Conservation (phyloP, 1,140 invertebrate species). For the Rhynchophorus ferrugineus region DNA sequence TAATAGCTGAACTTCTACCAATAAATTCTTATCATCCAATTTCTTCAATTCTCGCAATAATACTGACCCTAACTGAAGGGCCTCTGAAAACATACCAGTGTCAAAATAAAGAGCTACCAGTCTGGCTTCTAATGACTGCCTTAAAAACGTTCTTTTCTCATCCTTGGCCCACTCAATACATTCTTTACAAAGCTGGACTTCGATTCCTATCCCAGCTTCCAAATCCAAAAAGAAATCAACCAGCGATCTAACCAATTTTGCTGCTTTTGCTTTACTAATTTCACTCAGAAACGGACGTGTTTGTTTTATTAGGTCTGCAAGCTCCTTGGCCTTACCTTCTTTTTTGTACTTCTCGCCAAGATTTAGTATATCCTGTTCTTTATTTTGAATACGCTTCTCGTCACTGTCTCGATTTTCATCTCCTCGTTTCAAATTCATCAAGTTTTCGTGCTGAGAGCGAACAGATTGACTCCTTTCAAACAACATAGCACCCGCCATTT, state of each 20-base stretch:
- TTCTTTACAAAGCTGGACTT: constrained; percentile 87
- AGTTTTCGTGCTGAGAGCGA: constrained; percentile 61
- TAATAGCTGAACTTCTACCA: constrained; percentile 93
- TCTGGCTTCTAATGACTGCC: constrained; percentile 91
- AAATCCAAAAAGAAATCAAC: constrained; percentile 97
- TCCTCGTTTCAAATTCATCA: constrained; percentile 64
- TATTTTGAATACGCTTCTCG: constrained; percentile 78
- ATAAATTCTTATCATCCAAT: constrained; percentile 96
- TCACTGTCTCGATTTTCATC: constrained; percentile 65
- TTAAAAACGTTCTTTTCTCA: constrained; percentile 91
- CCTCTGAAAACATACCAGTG: constrained; percentile 82
- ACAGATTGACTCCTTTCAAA: constrained; percentile 71
- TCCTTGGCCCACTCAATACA: constrained; percentile 99
- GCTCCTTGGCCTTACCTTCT: constrained; percentile 86
- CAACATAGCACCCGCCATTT: constrained; percentile 80
- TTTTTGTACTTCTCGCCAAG: constrained; percentile 85
- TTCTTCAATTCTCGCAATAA: constrained; percentile 95
- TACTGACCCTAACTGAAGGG: constrained; percentile 71
- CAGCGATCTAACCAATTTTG: constrained; percentile 91
- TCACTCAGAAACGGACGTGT: constrained; percentile 88
- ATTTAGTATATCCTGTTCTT: constrained; percentile 85
- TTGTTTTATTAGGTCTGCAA: constrained; percentile 87
- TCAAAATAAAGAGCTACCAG: constrained; percentile 93
- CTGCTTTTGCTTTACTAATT: constrained; percentile 98
- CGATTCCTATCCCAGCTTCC: constrained; percentile 87